A percentile compares a stretch with the other conserved stretches of the same genome.
phyloP scores from a whole-genome alignment of 2,888 invertebrate genomes.

The Epicampocera succincta region DNA sequence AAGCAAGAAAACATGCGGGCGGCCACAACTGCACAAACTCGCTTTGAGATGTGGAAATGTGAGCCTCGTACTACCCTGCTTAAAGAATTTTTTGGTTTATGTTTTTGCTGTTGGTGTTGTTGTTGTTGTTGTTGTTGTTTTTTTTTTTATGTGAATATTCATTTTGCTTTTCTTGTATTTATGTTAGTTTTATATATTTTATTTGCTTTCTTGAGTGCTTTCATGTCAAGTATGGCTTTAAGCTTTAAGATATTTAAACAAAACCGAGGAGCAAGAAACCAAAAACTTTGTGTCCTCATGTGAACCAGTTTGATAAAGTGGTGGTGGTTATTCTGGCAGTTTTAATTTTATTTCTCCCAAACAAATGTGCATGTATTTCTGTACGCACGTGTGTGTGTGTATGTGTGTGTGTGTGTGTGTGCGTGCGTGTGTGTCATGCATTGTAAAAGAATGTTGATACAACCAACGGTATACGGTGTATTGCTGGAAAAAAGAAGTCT shows the following conservation, averaged over 20 bases:
- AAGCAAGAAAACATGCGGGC: conserved; percentile 3
- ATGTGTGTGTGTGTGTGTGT: no score
- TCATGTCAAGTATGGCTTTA: conserved; percentile 59
- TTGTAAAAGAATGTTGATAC: no score
- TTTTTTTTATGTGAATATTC: conserved; percentile 18
- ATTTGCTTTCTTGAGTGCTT: conserved; percentile 43
- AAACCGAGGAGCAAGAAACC: neutral
- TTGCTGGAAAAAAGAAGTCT: no score
- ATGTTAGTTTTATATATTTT: neutral
- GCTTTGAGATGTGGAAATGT: neutral
- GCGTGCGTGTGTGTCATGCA: no score
- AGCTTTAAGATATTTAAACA: conserved; percentile 49
- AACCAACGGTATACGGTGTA: no score
- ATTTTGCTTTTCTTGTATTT: conserved; percentile 25
- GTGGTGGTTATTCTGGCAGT: neutral
- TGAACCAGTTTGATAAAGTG: neutral
- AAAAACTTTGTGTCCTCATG: neutral
- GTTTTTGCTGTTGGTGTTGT: no score
- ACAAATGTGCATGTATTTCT: neutral
- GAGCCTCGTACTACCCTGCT: neutral
- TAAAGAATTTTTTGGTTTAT: neutral
- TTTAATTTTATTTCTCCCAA: conserved; percentile 17
- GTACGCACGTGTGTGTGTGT: no score
- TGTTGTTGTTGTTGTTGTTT: no score
- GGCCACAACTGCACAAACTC: neutral